Conservation (phyloP, 2,888 invertebrate genomes). For the Sphaerophoria rueppellii region DNA sequence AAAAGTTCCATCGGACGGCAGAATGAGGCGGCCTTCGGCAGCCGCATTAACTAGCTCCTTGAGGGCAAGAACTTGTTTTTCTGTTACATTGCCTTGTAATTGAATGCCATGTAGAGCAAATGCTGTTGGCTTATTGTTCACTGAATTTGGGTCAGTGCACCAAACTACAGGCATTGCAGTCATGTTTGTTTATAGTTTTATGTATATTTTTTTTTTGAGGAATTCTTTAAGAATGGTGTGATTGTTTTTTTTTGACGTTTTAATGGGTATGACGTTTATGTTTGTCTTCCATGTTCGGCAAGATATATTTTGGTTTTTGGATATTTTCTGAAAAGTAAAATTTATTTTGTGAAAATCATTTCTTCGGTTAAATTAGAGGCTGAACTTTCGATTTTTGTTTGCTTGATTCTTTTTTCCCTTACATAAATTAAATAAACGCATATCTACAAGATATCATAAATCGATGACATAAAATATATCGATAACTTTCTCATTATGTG, state of each 20-base stretch:
- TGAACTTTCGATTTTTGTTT: slow-evolving; percentile 48
- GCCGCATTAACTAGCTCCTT: slow-evolving; percentile 82
- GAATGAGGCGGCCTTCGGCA: slow-evolving; percentile 81
- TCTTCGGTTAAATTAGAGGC: neutral
- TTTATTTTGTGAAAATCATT: slow-evolving; percentile 32
- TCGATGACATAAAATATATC: neutral
- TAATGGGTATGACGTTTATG: slow-evolving; percentile 44
- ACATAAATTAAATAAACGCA: no score
- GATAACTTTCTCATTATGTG: neutral
- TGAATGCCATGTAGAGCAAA: slow-evolving; percentile 82
- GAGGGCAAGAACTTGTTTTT: slow-evolving; percentile 81
- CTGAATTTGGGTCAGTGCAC: slow-evolving; percentile 82
- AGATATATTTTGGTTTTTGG: slow-evolving; percentile 31
- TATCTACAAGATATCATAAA: no score
- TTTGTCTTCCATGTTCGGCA: slow-evolving; percentile 60
- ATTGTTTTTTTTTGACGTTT: neutral
- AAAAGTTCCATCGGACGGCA: slow-evolving; percentile 82
- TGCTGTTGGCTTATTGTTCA: slow-evolving; percentile 81
- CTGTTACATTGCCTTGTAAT: slow-evolving; percentile 82
- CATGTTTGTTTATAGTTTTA: slow-evolving; percentile 76
- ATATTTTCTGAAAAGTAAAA: slow-evolving; percentile 58
- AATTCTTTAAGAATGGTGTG: neutral
- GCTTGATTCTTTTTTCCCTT: slow-evolving; percentile 58
- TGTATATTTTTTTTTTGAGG: slow-evolving; percentile 19
- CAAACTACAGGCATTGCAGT: slow-evolving; percentile 82